These are phyloP conservation scores for Brachionus koreanus DNA, from an alignment of 1,140 invertebrate species.

Conservation along the genomic window DNA sequence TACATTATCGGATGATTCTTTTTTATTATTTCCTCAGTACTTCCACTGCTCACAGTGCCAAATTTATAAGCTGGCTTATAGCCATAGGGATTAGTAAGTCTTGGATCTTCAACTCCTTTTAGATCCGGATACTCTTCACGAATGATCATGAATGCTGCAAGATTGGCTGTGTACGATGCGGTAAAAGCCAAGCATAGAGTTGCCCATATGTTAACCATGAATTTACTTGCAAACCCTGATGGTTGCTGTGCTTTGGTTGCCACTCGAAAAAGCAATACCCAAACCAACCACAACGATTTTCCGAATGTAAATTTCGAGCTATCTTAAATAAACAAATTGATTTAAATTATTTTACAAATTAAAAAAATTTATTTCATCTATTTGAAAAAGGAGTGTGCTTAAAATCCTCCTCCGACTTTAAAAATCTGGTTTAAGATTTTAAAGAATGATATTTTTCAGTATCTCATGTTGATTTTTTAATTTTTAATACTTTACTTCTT, in stretches of 20 bases:
- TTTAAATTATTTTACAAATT: too few species aligned
- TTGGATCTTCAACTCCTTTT: conserved; percentile 79
- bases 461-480: too few species aligned
- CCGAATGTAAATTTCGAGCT: conserved; percentile 40
- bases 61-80: conserved; percentile 86
- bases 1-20: conserved; percentile 78
- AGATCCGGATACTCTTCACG: conserved; percentile 93
- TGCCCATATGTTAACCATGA: conserved; percentile 96
- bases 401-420: too few species aligned
- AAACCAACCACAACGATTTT: conserved; percentile 98
- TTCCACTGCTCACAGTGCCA: conserved; percentile 89
- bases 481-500: too few species aligned
- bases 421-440: too few species aligned
- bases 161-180: conserved; percentile 60
- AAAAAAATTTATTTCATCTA: too few species aligned
- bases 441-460: too few species aligned
- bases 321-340: background rate
- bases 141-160: conserved; percentile 98
- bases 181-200: conserved; percentile 74
- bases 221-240: conserved; percentile 80
- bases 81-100: conserved; percentile 74
- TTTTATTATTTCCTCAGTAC: conserved; percentile 83
- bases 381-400: too few species aligned
- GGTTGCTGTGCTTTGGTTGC: conserved; percentile 91
- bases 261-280: conserved; percentile 96